Evolutionary conservation across 2,888 invertebrate species (phyloP).

Genomic region (Harpalus rufipes): DNA sequence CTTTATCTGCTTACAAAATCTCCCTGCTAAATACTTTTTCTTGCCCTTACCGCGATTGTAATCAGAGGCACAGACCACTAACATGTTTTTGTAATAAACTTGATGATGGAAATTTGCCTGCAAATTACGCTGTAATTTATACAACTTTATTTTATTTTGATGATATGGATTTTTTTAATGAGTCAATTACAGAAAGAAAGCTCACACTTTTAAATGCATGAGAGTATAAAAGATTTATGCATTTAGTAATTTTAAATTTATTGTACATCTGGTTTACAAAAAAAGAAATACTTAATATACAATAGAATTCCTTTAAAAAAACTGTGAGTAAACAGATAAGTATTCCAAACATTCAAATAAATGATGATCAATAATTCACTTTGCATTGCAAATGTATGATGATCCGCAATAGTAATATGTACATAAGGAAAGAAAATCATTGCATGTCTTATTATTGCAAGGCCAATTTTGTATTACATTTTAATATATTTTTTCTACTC

Average conservation of each 20-base stretch:
- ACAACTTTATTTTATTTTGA: constrained; percentile 31
- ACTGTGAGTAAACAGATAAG: not conserved
- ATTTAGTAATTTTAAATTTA: not conserved
- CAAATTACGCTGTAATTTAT: constrained; percentile 23
- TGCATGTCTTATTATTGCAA: not conserved
- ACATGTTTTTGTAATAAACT: constrained; percentile 23
- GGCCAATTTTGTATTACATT: not conserved
- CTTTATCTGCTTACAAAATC: constrained; percentile 55
- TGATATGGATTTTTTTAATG: constrained; percentile 28
- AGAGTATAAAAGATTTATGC: not conserved
- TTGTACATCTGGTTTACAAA: not conserved
- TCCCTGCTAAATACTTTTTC: constrained; percentile 28
- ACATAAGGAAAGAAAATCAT: not conserved
- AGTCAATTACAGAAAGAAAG: not conserved
- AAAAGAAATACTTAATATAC: not conserved
- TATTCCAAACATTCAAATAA: not conserved
- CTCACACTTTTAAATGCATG: not conserved
- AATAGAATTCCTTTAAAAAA: not conserved
- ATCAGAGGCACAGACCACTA: constrained; percentile 36
- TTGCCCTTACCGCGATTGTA: constrained; percentile 15
- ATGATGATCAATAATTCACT: not conserved
- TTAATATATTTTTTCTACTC: not conserved
- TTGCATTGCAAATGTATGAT: not conserved
- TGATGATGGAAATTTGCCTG: constrained; percentile 30
- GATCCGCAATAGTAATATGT: not conserved